Percentiles rank a stretch among this genome's conserved stretches.
phyloP scores from a whole-genome alignment of 2,113 vertebrate genomes.

The Paraplagusia blochii region DNA sequence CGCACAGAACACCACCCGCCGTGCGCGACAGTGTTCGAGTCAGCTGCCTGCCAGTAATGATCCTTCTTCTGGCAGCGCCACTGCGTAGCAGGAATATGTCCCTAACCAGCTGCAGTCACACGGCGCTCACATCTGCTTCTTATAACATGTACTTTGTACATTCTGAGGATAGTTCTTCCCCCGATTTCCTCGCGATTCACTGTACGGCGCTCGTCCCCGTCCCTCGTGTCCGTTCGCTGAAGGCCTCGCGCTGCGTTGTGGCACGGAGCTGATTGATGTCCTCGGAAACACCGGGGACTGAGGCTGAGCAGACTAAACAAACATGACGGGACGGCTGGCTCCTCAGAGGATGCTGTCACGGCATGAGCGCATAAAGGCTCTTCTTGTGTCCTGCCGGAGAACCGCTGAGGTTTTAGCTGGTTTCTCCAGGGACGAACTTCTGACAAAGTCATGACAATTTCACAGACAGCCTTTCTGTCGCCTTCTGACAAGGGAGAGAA shows the following conservation, averaged over 20 bases:
- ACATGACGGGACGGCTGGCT: conserved; percentile 21
- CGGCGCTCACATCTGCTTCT: conserved; percentile 75
- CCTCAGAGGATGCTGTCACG: conserved; percentile 9
- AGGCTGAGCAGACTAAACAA: conserved; percentile 46
- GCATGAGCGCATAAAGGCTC: conserved; percentile 11
- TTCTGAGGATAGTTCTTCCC: conserved; percentile 60
- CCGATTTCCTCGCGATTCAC: conserved; percentile 39
- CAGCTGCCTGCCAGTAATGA: conserved; percentile 64
- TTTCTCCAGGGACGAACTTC: conserved; percentile 6
- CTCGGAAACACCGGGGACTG: conserved; percentile 7
- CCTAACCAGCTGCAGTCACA: conserved; percentile 74
- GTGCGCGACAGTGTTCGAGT: conserved; percentile 49
- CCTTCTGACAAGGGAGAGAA: conserved; percentile 13
- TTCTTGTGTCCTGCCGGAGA: conserved; percentile 10
- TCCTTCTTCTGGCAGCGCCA: conserved; percentile 54
- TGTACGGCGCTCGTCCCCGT: conserved; percentile 50
- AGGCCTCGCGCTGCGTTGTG: conserved; percentile 28
- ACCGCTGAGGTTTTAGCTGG: conserved; percentile 9
- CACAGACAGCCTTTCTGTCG: conserved; percentile 5
- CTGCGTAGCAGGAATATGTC: conserved; percentile 64
- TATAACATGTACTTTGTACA: conserved; percentile 76
- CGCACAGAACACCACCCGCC: conserved; percentile 19
- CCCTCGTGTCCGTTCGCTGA: conserved; percentile 28
- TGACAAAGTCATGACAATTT: conserved; percentile 1
- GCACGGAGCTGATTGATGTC: conserved; percentile 22